phyloP scores from a whole-genome alignment of 2,888 invertebrate genomes.

The Melipona beecheii region DNA sequence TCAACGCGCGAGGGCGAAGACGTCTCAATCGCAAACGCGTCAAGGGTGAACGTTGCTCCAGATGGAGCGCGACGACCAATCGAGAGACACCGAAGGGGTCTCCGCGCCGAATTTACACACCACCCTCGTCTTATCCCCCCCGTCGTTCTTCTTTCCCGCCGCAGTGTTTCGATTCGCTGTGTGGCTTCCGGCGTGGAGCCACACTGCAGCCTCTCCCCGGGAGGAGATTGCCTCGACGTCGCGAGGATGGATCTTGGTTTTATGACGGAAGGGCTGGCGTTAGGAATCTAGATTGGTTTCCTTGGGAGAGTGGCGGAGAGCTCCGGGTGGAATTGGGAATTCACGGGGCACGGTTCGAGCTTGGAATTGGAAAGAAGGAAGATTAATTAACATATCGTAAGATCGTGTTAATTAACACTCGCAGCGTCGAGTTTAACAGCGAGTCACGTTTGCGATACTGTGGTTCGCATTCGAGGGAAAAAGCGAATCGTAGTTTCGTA shows the following conservation, averaged over 20 bases:
- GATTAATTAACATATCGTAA: too few relatives aligned
- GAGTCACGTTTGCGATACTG: too few relatives aligned
- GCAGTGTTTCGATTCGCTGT: constrained; percentile 22
- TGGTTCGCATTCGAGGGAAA: too few relatives aligned
- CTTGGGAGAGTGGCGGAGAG: too few relatives aligned
- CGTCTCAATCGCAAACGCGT: constrained; percentile 74
- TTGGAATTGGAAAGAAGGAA: not conserved
- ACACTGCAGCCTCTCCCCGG: not conserved
- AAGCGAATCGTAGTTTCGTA: too few relatives aligned
- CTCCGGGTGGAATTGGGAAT: not conserved
- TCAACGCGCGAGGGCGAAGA: constrained; percentile 66
- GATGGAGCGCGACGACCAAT: constrained; percentile 68
- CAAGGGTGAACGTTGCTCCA: constrained; percentile 65
- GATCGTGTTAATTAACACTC: too few relatives aligned
- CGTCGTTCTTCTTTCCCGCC: constrained; percentile 49
- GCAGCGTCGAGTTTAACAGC: too few relatives aligned
- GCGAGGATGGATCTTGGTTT: constrained; percentile 8
- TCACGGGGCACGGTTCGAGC: not conserved
- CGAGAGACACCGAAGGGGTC: constrained; percentile 50
- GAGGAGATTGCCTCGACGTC: not conserved
- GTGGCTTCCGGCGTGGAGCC: not conserved
- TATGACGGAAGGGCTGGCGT: not conserved
- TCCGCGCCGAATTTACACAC: constrained; percentile 27
- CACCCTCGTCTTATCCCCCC: constrained; percentile 26
- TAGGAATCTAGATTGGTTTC: not conserved